These are phyloP conservation scores for Takifugu flavidus DNA, from an alignment of 2,113 vertebrate genomes.

Conservation along the genomic window DNA sequence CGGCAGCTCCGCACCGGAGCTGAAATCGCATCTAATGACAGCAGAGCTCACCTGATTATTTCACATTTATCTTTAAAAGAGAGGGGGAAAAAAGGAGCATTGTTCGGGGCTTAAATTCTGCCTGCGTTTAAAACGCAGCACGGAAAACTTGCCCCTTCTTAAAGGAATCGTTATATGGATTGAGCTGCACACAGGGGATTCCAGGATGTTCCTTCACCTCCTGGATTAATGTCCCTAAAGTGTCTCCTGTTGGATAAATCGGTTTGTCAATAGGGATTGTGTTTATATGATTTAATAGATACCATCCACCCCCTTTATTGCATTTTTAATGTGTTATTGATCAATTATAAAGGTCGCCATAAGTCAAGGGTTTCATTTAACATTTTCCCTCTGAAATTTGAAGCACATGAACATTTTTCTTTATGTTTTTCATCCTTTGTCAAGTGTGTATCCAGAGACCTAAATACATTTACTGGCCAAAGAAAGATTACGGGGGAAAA, in stretches of 20 bases:
- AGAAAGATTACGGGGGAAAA: too few species aligned
- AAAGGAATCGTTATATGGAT: constrained; percentile 33
- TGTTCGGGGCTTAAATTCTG: constrained; percentile 38
- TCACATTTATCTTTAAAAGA: constrained; percentile 7
- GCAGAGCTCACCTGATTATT: constrained; percentile 40
- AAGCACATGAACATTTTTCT: too few species aligned
- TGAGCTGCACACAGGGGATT: constrained; percentile 36
- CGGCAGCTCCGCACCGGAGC: constrained; percentile 4
- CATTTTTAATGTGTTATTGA: constrained; percentile 9
- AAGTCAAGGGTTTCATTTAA: too few species aligned
- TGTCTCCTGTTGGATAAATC: constrained; percentile 13
- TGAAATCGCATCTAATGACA: constrained; percentile 44
- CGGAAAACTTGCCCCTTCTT: constrained; percentile 15
- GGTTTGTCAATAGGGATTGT: constrained; percentile 15
- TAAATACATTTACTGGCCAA: too few species aligned
- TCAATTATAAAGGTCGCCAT: background rate
- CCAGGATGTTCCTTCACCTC: constrained; percentile 33
- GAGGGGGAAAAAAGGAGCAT: constrained; percentile 1
- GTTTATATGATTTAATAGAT: constrained; percentile 3
- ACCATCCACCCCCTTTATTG: background rate
- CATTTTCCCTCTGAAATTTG: too few species aligned
- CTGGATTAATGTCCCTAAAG: constrained; percentile 32
- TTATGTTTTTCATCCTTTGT: too few species aligned
- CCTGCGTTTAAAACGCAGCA: constrained; percentile 8
- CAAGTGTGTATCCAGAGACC: too few species aligned